Conservation (phyloP, 1,140 invertebrate species). For the Zaprionus kolodkinae region DNA sequence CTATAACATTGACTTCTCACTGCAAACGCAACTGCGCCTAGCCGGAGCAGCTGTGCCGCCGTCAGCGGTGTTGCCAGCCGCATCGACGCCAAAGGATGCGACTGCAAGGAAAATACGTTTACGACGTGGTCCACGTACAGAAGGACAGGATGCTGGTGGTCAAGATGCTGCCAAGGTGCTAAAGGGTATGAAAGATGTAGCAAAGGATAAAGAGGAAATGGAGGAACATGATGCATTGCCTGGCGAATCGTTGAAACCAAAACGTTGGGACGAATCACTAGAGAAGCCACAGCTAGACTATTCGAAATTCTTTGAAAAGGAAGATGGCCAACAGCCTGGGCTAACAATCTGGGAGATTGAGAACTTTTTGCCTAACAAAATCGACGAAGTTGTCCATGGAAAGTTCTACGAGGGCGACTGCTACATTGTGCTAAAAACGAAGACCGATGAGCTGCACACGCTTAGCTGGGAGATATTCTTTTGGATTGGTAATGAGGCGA, state of each 20-base stretch:
- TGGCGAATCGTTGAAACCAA: slow-evolving; percentile 87
- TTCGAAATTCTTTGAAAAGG: slow-evolving; percentile 99
- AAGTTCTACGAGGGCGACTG: slow-evolving; percentile 99
- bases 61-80: slow-evolving; percentile 86
- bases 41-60: slow-evolving; percentile 95
- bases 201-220: slow-evolving; percentile 87
- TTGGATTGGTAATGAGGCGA: slow-evolving; percentile 98
- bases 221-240: slow-evolving; percentile 53
- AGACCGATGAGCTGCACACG: slow-evolving; percentile 92
- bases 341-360: slow-evolving; percentile 99
- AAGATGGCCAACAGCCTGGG: slow-evolving; percentile 95
- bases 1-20: slow-evolving; percentile 99
- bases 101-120: slow-evolving; percentile 96
- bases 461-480: slow-evolving; percentile 98
- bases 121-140: slow-evolving; percentile 89
- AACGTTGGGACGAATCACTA: slow-evolving; percentile 96
- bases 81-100: slow-evolving; percentile 89
- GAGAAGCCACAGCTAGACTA: slow-evolving; percentile 99
- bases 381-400: slow-evolving; percentile 96
- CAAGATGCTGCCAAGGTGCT: slow-evolving; percentile 96
- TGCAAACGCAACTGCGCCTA: slow-evolving; percentile 96
- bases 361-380: slow-evolving; percentile 98
- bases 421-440: slow-evolving; percentile 98
- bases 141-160: slow-evolving; percentile 87
- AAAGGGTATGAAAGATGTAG: slow-evolving; percentile 99